These are phyloP conservation scores for Ennomos quercinarius DNA, from an alignment of 2,888 invertebrate species.

Conservation along the genomic window DNA sequence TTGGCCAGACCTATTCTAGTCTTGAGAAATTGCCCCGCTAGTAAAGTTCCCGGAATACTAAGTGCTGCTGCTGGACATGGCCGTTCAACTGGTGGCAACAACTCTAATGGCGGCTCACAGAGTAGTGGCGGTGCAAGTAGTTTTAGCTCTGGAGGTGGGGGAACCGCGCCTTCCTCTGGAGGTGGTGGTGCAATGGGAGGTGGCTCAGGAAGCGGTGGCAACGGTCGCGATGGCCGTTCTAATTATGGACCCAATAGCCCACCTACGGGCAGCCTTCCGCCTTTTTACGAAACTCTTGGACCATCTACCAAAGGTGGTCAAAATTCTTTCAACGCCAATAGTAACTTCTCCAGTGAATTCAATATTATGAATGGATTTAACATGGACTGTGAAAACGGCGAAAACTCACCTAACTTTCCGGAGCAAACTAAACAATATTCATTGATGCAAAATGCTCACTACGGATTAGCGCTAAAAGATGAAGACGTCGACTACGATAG, in stretches of 20 bases:
- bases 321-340: constrained; percentile 89
- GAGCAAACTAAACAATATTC: constrained; percentile 91
- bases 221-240: constrained; percentile 92
- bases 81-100: constrained; percentile 86
- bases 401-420: constrained; percentile 79
- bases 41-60: constrained; percentile 87
- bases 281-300: constrained; percentile 93
- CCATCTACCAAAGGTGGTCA: constrained; percentile 89
- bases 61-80: constrained; percentile 93
- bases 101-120: constrained; percentile 82
- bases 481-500: constrained; percentile 92
- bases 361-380: constrained; percentile 89
- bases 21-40: constrained; percentile 83
- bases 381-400: constrained; percentile 92
- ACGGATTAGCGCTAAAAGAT: constrained; percentile 92
- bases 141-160: constrained; percentile 84
- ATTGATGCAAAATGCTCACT: constrained; percentile 92
- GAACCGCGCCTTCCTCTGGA: constrained; percentile 85
- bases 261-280: constrained; percentile 94
- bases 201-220: constrained; percentile 91
- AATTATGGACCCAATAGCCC: constrained; percentile 96
- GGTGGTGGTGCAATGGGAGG: constrained; percentile 87
- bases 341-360: constrained; percentile 88
- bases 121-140: constrained; percentile 79
- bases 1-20: constrained; percentile 82